phyloP scores from a whole-genome alignment of 2,797 vertebrate species.

The Gymnoscopelus braueri region DNA sequence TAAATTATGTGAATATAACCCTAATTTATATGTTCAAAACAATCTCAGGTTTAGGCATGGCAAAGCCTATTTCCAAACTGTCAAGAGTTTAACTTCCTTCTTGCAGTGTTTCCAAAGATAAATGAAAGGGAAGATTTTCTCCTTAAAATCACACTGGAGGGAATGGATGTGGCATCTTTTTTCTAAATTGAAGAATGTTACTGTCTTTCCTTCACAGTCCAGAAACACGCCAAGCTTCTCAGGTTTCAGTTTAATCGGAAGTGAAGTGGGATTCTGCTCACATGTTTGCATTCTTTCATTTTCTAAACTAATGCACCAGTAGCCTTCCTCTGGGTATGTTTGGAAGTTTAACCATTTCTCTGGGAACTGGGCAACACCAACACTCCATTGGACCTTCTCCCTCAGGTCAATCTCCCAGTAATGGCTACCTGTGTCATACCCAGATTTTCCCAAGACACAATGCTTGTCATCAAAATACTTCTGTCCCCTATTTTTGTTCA shows the following conservation, averaged over 20 bases:
- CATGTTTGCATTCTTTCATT: background rate
- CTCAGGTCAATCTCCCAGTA: conserved; percentile 39
- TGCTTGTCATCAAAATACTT: conserved; percentile 10
- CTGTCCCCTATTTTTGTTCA: rapidly evolving
- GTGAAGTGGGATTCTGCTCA: background rate
- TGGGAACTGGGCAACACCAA: conserved; percentile 18
- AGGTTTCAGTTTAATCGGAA: conserved; percentile 12
- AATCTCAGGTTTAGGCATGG: too few relatives aligned
- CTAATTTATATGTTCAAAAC: too few relatives aligned
- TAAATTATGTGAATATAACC: too few relatives aligned
- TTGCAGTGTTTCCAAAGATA: background rate
- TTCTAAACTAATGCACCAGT: conserved; percentile 18
- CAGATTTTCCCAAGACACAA: conserved; percentile 18
- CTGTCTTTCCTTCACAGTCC: conserved; percentile 4
- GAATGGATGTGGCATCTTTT: conserved; percentile 6
- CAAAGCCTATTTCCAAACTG: too few relatives aligned
- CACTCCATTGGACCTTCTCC: background rate
- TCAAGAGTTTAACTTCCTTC: background rate
- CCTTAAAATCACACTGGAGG: background rate
- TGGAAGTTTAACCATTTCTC: background rate
- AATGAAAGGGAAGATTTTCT: background rate
- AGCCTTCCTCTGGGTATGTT: conserved; percentile 2
- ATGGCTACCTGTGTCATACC: conserved; percentile 23
- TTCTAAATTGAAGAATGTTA: conserved; percentile 16
- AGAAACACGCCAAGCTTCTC: conserved; percentile 19